These are phyloP conservation scores for Melopsittacus undulatus DNA, from an alignment of 2,797 vertebrate species.

Conservation along the genomic window DNA sequence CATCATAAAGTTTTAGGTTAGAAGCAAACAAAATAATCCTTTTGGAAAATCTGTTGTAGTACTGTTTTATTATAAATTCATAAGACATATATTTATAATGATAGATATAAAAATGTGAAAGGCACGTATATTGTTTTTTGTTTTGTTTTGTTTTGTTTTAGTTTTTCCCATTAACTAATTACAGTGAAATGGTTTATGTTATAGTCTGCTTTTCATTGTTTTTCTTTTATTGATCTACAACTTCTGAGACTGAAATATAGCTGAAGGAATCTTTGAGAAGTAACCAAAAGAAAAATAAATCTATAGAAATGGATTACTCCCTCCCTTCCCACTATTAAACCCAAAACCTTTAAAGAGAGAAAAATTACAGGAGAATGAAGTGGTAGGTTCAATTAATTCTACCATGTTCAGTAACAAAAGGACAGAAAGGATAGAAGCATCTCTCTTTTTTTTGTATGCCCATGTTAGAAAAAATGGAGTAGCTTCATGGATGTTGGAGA, in stretches of 20 bases:
- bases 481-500: neutral
- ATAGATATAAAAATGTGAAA: neutral
- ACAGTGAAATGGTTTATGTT: neutral
- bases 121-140: rapidly evolving
- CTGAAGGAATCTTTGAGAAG: neutral
- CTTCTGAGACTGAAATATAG: neutral
- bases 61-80: neutral
- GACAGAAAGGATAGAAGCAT: neutral
- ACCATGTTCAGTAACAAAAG: neutral
- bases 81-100: neutral
- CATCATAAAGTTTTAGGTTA: neutral
- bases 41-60: neutral
- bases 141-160: neutral
- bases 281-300: neutral
- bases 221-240: neutral
- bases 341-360: neutral
- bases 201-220: neutral
- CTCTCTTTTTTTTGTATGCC: neutral
- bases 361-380: neutral
- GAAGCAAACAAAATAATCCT: neutral
- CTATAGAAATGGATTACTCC: neutral
- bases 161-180: neutral
- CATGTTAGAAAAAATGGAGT: neutral
- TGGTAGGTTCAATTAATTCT: neutral
- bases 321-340: neutral